Base-by-base conservation (phyloP, 2,888 invertebrate species). In the Orchesella flavescens region DNA sequence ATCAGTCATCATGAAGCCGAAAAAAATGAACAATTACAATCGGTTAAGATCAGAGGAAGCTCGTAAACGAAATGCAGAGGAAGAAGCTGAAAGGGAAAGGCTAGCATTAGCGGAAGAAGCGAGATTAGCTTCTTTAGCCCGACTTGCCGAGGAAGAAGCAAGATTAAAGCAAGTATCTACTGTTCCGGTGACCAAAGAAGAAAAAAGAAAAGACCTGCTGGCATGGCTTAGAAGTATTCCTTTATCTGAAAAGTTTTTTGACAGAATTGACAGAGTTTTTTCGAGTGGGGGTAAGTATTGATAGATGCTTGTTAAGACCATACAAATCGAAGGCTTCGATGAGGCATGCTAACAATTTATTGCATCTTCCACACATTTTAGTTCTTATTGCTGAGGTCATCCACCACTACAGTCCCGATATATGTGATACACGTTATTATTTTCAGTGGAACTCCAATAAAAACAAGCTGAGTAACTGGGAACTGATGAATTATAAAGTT, bases 401-500 rank as follows among this genome's bases (percentile, higher is more conserved):
- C 24, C 24, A 79, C 15, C 43, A 83, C 19, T 85, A 66, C 66
- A 76, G 71, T 34, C 85, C 85, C 0, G 43, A 65, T 9, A 24
- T 85, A 12, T 69, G 79, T 12, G 53, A 83, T n/a, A 69, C 12
- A 0, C 63, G 79, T 5, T 79, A 65, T 19, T 83, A 65, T 21
- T 65, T 46, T n/a, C 17, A 49, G 15, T 85, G 75, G 66, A 34
- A 71, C 55, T 80, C 83, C 1, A 68, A 19, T 12, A 19, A 1
- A 17, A 85, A 85, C 55, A 85, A 85, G 53, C 1, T 43, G 4
- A 72, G 65, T 12, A 83, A 83, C 43, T 85, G 85, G 85, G 66
- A 80, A 17, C 34, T 44, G n/a, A 49, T 85, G 17, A 85, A 85
- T 34, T 17, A 17, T 21, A 78, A 75, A 63, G 78, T 78, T 0